Conservation (phyloP, 2,888 invertebrate genomes). For the Psylliodes chrysocephalus region DNA sequence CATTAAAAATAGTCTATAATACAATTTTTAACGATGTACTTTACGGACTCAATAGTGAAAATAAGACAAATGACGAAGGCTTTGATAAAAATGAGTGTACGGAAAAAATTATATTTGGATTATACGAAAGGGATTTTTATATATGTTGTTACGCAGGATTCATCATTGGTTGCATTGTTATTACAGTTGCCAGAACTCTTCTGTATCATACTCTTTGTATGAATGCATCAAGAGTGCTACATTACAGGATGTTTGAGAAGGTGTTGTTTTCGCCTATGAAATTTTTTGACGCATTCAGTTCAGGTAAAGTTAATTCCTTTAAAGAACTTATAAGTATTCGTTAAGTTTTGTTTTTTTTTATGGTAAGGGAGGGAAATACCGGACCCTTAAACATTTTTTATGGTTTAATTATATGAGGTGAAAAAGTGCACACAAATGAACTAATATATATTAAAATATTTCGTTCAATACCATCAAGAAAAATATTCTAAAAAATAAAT, state of each 20-base stretch:
- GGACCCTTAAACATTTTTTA: too few relatives aligned
- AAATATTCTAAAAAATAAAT: too few relatives aligned
- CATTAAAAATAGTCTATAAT: not conserved
- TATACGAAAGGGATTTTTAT: conserved; percentile 22
- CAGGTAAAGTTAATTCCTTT: conserved; percentile 65
- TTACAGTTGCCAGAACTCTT: conserved; percentile 74
- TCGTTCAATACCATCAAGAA: too few relatives aligned
- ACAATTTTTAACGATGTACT: not conserved
- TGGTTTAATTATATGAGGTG: too few relatives aligned
- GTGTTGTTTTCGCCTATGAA: conserved; percentile 79
- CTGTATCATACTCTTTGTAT: conserved; percentile 79
- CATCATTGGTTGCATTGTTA: conserved; percentile 69
- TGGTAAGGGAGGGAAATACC: too few relatives aligned
- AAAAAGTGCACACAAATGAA: too few relatives aligned
- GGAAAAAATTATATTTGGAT: conserved; percentile 11
- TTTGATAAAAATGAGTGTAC: not conserved
- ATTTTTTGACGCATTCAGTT: conserved; percentile 87
- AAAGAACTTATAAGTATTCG: too few relatives aligned
- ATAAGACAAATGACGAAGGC: not conserved
- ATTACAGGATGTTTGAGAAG: conserved; percentile 81
- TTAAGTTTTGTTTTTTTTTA: too few relatives aligned
- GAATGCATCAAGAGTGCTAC: conserved; percentile 78
- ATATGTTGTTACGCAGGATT: conserved; percentile 45
- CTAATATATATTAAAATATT: too few relatives aligned
- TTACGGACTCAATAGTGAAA: not conserved